Evolutionary conservation across 2,113 vertebrate species (phyloP).

Genomic region (Forbesichthys papilliferus): DNA sequence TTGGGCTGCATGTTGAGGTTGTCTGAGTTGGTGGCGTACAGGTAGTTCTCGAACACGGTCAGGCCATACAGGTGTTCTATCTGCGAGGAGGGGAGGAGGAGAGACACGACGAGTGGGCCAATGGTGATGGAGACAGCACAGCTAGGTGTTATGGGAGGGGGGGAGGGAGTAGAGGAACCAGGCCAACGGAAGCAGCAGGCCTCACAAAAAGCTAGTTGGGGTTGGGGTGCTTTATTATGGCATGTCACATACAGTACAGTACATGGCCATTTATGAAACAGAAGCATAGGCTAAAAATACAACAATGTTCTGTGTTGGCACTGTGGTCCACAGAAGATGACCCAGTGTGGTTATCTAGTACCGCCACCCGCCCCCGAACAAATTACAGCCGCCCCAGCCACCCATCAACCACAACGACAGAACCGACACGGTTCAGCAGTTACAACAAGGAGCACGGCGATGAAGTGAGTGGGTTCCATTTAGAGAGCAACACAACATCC

Average conservation of each 20-base stretch:
- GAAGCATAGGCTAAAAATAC: neutral
- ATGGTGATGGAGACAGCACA: neutral
- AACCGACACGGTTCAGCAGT: too few species aligned
- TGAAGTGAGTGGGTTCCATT: neutral
- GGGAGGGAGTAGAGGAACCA: neutral
- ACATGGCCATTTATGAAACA: neutral
- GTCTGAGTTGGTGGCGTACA: slow-evolving; percentile 97
- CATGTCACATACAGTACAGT: neutral
- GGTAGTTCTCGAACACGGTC: slow-evolving; percentile 96
- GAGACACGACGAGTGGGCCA: neutral
- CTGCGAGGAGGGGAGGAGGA: slow-evolving; percentile 31
- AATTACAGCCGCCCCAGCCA: too few species aligned
- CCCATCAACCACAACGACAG: too few species aligned
- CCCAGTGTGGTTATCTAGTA: too few species aligned
- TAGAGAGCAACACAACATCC: neutral
- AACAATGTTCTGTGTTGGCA: neutral
- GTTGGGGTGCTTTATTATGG: neutral
- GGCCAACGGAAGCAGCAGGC: neutral
- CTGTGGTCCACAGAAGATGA: neutral
- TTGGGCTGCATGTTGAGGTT: slow-evolving; percentile 95
- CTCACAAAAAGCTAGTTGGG: neutral
- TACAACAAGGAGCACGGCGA: too few species aligned
- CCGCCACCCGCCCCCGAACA: too few species aligned
- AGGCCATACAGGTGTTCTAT: slow-evolving; percentile 93
- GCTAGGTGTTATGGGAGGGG: neutral